phyloP scores from a whole-genome alignment of 1,140 invertebrate genomes.

The Trachymyrmex septentrionalis region DNA sequence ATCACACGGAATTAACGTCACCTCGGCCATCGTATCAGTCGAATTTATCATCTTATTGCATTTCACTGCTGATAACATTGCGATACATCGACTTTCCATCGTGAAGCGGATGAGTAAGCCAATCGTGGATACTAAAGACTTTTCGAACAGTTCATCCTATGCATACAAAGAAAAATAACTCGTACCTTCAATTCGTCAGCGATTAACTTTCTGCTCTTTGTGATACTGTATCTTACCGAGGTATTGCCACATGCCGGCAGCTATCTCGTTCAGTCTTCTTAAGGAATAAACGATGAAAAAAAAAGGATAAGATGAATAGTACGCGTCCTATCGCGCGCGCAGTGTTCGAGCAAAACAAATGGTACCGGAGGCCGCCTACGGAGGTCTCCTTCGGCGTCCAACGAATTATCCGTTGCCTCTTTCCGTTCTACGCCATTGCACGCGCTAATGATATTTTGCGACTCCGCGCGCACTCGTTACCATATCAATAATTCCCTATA shows the following conservation, averaged over 20 bases:
- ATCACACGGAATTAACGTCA: slow-evolving; percentile 40
- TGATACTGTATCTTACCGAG: slow-evolving; percentile 30
- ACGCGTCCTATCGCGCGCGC: slow-evolving; percentile 71
- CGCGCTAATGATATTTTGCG: slow-evolving; percentile 75
- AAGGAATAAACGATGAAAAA: slow-evolving; percentile 63
- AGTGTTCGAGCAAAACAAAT: slow-evolving; percentile 71
- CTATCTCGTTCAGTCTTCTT: slow-evolving; percentile 53
- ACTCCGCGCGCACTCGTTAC: slow-evolving; percentile 61
- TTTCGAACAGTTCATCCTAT: slow-evolving; percentile 13
- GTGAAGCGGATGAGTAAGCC: neutral
- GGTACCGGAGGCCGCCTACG: slow-evolving; percentile 72
- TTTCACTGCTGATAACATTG: slow-evolving; percentile 45
- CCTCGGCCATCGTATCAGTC: slow-evolving; percentile 29
- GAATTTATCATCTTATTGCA: slow-evolving; percentile 55
- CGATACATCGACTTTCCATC: slow-evolving; percentile 15
- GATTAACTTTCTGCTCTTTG: slow-evolving; percentile 55
- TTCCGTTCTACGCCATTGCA: slow-evolving; percentile 76
- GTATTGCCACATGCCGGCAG: slow-evolving; percentile 66
- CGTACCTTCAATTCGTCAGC: slow-evolving; percentile 41
- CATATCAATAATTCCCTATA: slow-evolving; percentile 61
- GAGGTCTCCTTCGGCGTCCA: slow-evolving; percentile 67
- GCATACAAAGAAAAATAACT: slow-evolving; percentile 27
- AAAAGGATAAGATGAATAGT: slow-evolving; percentile 75
- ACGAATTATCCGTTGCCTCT: slow-evolving; percentile 72
- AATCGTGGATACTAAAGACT: slow-evolving; percentile 9